Base-by-base conservation (phyloP, 2,888 invertebrate species). In the Abscondita cerata region DNA sequence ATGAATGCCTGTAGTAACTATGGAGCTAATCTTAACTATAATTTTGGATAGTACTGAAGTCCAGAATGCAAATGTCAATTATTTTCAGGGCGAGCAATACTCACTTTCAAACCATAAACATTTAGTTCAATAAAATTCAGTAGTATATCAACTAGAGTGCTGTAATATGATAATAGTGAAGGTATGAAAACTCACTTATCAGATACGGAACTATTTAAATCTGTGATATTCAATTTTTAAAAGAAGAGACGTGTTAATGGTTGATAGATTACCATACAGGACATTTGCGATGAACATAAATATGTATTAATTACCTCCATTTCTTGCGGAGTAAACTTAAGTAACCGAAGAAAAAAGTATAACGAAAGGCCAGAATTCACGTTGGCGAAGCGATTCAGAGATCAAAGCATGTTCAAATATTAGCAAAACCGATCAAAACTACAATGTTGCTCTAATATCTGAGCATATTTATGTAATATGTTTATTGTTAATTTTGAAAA, bases 401-500 rank as follows among this genome's bases (percentile, higher is more conserved):
- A 25, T 15, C 44, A 2, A 53, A 53, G 44, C n/a, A 11, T 6
- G 41, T 31, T 16, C 38, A 53, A 11, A 40, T 53, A 13, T 41
- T 53, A 19, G 2, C 2, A 1, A 12, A 16, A 12, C 20, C 53
- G 25, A 44, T 53, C 3, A 1, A 2, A 20, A 19, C 44, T 16
- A 12, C 41, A 13, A 41, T 53, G 44, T 41, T 53, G n/a, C 53
- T 20, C 1, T 53, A 41, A 25, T 53, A 8, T 18, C 19, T n/a
- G n/a, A 40, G 46, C 8, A 46, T 55, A 15, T 44, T 55, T 33
- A 41, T 44, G 15, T 53, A 40, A 12, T 12, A 13, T 31, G 41
- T 53, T 53, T 53, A n/a, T 53, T 44, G 53, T 53, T 44, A 54
- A 54, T 12, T 54, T 54, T 44, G 41, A 47, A 47, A 15, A 18